Evolutionary conservation across 2,113 vertebrate genomes (phyloP).

Genomic region (Peromyscus polionotus): DNA sequence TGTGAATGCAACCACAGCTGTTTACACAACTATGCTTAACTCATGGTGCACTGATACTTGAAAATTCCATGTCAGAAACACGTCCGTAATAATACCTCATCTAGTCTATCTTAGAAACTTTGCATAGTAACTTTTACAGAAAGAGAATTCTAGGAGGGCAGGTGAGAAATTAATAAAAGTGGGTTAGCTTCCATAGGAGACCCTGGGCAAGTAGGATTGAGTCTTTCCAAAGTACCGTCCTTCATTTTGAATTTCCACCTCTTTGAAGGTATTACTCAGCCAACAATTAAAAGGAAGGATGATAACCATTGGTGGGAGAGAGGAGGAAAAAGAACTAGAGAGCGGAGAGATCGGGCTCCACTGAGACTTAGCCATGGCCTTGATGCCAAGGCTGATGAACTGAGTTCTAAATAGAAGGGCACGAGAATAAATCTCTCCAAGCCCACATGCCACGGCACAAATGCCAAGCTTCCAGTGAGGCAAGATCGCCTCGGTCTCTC

Average conservation of each 20-base stretch:
- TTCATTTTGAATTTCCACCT: constrained; percentile 18
- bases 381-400: neutral
- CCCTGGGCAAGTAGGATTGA: neutral
- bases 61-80: neutral
- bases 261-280: neutral
- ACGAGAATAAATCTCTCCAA: too few relatives aligned
- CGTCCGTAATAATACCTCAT: neutral
- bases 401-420: neutral
- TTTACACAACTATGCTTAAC: neutral
- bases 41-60: neutral
- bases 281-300: neutral
- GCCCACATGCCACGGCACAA: neutral
- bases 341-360: neutral
- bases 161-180: neutral
- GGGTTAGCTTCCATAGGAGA: neutral
- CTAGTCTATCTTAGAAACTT: neutral
- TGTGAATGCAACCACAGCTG: neutral
- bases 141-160: neutral
- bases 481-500: neutral
- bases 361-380: neutral
- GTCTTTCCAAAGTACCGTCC: neutral
- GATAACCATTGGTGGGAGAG: neutral
- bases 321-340: neutral
- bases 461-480: neutral
- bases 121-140: neutral